Evolutionary conservation across 2,797 vertebrate species (phyloP).

Genomic region (Rousettus madagascariensis): DNA sequence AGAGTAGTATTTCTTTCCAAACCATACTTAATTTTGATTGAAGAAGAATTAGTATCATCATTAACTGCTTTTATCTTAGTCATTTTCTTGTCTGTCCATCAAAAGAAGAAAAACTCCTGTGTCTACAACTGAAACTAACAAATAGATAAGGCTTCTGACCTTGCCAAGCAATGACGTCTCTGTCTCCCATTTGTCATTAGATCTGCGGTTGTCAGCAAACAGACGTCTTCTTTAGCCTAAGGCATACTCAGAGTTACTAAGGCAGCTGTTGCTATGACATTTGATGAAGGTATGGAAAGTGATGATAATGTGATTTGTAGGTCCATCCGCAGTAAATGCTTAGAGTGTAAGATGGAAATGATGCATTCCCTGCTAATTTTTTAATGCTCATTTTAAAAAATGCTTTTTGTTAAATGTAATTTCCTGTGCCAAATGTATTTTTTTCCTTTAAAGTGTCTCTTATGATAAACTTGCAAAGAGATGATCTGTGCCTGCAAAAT

Average conservation of each 20-base stretch:
- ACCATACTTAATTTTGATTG: slow-evolving; percentile 71
- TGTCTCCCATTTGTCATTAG: slow-evolving; percentile 82
- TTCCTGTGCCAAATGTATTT: slow-evolving; percentile 39
- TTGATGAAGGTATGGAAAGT: slow-evolving; percentile 68
- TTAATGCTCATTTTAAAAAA: slow-evolving; percentile 30
- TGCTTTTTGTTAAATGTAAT: slow-evolving; percentile 58
- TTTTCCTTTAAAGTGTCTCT: slow-evolving; percentile 31
- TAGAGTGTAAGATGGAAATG: neutral
- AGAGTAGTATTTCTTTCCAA: slow-evolving; percentile 9
- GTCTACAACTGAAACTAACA: slow-evolving; percentile 76
- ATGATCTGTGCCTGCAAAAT: slow-evolving; percentile 14
- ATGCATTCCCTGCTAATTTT: slow-evolving; percentile 53
- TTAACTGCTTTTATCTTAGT: slow-evolving; percentile 80
- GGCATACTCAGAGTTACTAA: slow-evolving; percentile 45
- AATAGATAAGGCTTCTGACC: slow-evolving; percentile 80
- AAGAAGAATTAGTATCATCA: slow-evolving; percentile 79
- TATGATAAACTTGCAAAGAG: slow-evolving; percentile 47
- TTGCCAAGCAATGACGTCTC: slow-evolving; percentile 66
- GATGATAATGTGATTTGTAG: slow-evolving; percentile 53
- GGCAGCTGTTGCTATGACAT: slow-evolving; percentile 83
- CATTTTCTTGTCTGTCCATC: slow-evolving; percentile 80
- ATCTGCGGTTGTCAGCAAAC: slow-evolving; percentile 84
- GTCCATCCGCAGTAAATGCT: slow-evolving; percentile 39
- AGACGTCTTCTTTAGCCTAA: slow-evolving; percentile 84
- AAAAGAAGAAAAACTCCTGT: slow-evolving; percentile 68